A percentile compares a stretch with the other conserved stretches of the same genome.
Evolutionary conservation across 2,888 invertebrate species (phyloP).

Genomic region (Deilephila elpenor): DNA sequence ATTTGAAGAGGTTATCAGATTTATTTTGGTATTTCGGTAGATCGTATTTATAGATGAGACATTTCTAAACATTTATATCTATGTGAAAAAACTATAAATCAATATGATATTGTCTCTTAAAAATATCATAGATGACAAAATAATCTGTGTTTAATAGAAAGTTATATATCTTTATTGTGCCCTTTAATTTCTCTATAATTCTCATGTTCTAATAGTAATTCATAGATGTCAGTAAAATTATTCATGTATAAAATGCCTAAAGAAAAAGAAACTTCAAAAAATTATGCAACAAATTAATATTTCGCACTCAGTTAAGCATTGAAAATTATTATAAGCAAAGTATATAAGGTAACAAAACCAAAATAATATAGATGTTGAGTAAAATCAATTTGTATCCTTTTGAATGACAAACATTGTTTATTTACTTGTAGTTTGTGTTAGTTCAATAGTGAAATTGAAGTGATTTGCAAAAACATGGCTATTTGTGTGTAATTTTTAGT

Average conservation of each 20-base stretch:
- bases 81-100: not conserved
- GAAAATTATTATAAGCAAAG: not conserved
- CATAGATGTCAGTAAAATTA: not conserved
- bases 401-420: not conserved
- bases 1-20: too few species aligned
- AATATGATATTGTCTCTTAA: too few species aligned
- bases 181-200: not conserved
- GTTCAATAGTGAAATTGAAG: not conserved
- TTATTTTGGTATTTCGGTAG: not conserved
- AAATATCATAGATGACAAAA: too few species aligned
- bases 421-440: not conserved
- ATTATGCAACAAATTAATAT: not conserved
- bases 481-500: not conserved
- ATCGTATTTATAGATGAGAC: not conserved
- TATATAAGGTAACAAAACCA: slow-evolving; percentile 49
- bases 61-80: not conserved
- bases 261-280: not conserved
- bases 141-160: too few species aligned
- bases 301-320: not conserved
- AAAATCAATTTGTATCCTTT: not conserved
- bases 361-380: slow-evolving; percentile 41
- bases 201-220: not conserved
- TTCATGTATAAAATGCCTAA: not conserved
- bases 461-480: slow-evolving; percentile 15
- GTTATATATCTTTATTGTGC: not conserved